A percentile compares a stretch with the other conserved stretches of the same genome.
Evolutionary conservation across 2,113 vertebrate genomes (phyloP).

Genomic region (Malurus alboscapulatus): DNA sequence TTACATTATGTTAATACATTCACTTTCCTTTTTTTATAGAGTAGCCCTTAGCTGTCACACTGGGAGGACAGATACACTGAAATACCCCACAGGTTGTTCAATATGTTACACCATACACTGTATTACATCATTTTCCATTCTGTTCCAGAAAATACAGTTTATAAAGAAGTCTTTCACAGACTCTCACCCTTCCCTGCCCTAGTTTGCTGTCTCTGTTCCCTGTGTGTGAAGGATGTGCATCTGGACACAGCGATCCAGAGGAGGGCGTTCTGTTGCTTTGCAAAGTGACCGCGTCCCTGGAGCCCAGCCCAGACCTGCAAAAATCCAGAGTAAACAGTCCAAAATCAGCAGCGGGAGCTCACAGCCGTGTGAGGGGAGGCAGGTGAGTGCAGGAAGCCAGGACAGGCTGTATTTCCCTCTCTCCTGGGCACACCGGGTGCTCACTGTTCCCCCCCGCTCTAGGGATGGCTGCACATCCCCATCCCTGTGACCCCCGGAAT

Average conservation of each 20-base stretch:
- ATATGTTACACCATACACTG: not conserved
- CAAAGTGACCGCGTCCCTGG: not conserved
- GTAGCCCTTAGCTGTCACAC: not conserved
- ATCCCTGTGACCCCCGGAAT: not conserved
- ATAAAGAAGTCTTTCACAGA: not conserved
- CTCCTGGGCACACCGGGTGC: not conserved
- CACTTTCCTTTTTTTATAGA: not conserved
- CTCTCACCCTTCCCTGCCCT: not conserved
- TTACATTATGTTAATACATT: not conserved
- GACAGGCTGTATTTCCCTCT: accelerated
- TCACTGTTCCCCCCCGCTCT: accelerated
- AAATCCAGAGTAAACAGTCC: accelerated
- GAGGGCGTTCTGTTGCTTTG: constrained; percentile 44
- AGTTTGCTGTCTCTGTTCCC: accelerated
- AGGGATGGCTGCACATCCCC: accelerated
- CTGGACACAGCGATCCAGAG: not conserved
- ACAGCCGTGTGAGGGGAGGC: accelerated
- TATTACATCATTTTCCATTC: not conserved
- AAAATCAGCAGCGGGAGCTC: accelerated
- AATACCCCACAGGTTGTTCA: not conserved
- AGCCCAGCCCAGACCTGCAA: not conserved
- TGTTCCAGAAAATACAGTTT: not conserved
- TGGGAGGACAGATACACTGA: not conserved
- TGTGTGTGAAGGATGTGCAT: accelerated
- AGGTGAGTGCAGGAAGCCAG: not conserved